phyloP scores from a whole-genome alignment of 2,797 vertebrate species.

The Sphaeramia orbicularis region DNA sequence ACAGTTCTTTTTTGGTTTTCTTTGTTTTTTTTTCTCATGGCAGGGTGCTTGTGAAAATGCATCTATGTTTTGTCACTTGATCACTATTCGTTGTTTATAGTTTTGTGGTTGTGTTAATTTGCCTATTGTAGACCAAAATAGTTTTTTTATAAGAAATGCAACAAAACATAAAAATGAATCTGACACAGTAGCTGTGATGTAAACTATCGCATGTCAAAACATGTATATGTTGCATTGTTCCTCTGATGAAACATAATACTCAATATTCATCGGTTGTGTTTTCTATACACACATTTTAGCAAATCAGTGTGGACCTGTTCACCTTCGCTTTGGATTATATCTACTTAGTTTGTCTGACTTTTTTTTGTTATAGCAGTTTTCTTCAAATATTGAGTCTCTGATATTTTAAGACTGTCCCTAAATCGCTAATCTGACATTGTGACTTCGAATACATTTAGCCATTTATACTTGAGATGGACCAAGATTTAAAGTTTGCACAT shows the following conservation, averaged over 20 bases:
- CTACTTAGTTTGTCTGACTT: conserved; percentile 28
- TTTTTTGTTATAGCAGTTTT: conserved; percentile 29
- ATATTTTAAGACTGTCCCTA: conserved; percentile 66
- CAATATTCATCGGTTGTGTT: conserved; percentile 55
- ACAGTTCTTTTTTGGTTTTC: conserved; percentile 36
- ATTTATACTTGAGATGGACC: conserved; percentile 85
- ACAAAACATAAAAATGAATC: conserved; percentile 75
- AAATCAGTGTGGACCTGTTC: conserved; percentile 56
- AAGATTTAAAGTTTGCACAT: conserved; percentile 86
- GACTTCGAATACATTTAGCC: conserved; percentile 68
- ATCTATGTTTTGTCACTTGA: conserved; percentile 71
- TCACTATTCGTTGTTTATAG: conserved; percentile 66
- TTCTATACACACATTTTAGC: conserved; percentile 63
- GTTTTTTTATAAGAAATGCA: conserved; percentile 68
- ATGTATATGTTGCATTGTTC: conserved; percentile 76
- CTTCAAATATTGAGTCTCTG: conserved; percentile 55
- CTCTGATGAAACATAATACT: conserved; percentile 59
- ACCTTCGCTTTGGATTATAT: conserved; percentile 50
- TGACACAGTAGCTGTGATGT: conserved; percentile 74
- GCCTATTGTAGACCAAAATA: conserved; percentile 82
- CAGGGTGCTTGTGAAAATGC: conserved; percentile 73
- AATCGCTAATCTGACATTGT: conserved; percentile 71
- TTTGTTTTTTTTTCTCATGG: conserved; percentile 60
- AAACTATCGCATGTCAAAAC: conserved; percentile 70
- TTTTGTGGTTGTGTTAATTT: conserved; percentile 78